These are phyloP conservation scores for Chloroclystis v-ata DNA, from an alignment of 2,888 invertebrate genomes.

Conservation along the genomic window DNA sequence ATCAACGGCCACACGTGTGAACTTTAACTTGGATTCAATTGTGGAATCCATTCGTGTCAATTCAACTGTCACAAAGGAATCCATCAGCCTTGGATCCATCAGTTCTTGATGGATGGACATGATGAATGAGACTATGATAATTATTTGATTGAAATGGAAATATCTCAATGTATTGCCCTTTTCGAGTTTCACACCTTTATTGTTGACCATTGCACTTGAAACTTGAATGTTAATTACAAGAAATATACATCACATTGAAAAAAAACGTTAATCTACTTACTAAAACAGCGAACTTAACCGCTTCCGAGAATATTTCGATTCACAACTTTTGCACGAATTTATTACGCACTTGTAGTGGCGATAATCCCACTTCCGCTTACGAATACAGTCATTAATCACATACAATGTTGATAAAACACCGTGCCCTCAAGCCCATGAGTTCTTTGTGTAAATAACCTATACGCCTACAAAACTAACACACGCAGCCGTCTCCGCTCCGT, in stretches of 20 bases:
- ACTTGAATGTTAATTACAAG: slow-evolving; percentile 9
- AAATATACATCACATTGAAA: slow-evolving; percentile 1
- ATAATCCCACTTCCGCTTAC: slow-evolving; percentile 8
- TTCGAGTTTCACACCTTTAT: slow-evolving; percentile 53
- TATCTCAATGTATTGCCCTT: slow-evolving; percentile 53
- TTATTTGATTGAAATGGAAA: slow-evolving; percentile 68
- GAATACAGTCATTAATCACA: slow-evolving; percentile 9
- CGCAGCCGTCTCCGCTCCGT: slow-evolving; percentile 40
- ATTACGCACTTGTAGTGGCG: slow-evolving; percentile 7
- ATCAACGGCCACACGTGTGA: slow-evolving; percentile 67
- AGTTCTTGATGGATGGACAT: slow-evolving; percentile 61
- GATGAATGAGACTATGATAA: slow-evolving; percentile 69
- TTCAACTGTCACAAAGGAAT: slow-evolving; percentile 72
- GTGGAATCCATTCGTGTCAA: slow-evolving; percentile 50
- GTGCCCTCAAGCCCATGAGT: slow-evolving; percentile 20
- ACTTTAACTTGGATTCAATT: slow-evolving; percentile 55
- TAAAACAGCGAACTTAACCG: not conserved
- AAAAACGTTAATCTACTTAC: not conserved
- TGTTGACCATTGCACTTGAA: slow-evolving; percentile 24
- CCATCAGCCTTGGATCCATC: slow-evolving; percentile 58
- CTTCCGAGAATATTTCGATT: too few relatives aligned
- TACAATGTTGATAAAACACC: slow-evolving; percentile 23
- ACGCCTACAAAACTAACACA: slow-evolving; percentile 31
- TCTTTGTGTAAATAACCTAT: slow-evolving; percentile 22
- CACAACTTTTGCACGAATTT: too few relatives aligned